phyloP scores from a whole-genome alignment of 2,888 invertebrate genomes.

The Drosophila mettleri region DNA sequence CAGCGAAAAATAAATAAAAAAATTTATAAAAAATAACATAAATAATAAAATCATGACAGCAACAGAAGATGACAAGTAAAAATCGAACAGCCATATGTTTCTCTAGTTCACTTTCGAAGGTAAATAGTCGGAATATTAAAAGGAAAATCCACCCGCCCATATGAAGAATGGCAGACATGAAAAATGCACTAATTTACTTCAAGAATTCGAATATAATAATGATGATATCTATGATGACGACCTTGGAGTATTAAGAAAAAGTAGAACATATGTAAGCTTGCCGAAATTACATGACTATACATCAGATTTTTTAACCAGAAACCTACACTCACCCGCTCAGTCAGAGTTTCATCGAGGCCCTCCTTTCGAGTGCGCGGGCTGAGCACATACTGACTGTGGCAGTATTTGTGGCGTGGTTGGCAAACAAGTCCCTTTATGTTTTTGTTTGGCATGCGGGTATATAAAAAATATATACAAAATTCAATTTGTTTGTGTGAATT shows the following conservation, averaged over 20 bases:
- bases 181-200: no score
- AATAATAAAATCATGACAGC: conserved; percentile 25
- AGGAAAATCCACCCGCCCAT: neutral
- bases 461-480: conserved; percentile 75
- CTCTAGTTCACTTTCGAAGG: conserved; percentile 31
- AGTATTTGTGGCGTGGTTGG: conserved; percentile 46
- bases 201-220: no score
- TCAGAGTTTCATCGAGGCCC: neutral
- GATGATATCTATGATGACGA: no score
- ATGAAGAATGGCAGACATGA: no score
- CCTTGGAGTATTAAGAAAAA: no score
- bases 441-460: conserved; percentile 45
- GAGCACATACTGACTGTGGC: conserved; percentile 38
- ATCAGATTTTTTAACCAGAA: no score
- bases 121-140: conserved; percentile 12
- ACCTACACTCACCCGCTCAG: neutral
- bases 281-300: neutral
- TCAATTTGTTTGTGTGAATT: conserved; percentile 73
- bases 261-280: neutral
- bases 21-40: conserved; percentile 19
- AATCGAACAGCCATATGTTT: conserved; percentile 70
- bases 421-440: conserved; percentile 65
- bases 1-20: conserved; percentile 29
- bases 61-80: conserved; percentile 52
- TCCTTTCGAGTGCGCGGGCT: neutral